Conservation (phyloP, 2,113 vertebrate species). For the Gambusia affinis region DNA sequence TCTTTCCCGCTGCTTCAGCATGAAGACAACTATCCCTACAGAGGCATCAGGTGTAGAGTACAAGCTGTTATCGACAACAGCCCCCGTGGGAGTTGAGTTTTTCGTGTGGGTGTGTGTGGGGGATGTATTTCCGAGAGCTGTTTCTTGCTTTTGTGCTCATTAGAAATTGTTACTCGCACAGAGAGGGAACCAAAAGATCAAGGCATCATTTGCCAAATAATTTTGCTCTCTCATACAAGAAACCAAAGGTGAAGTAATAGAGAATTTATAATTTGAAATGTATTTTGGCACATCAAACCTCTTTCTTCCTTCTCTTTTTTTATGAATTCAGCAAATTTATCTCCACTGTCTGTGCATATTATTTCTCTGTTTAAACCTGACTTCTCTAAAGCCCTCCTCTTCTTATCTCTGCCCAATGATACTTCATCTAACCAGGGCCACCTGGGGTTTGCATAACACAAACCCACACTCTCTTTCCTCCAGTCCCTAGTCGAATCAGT, state of each 20-base stretch:
- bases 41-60: conserved; percentile 56
- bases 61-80: conserved; percentile 55
- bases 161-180: conserved; percentile 1
- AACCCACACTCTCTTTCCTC: conserved; percentile 22
- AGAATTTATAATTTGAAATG: too few relatives aligned
- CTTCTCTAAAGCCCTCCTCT: neutral
- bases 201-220: conserved; percentile 10
- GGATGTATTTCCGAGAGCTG: conserved; percentile 15
- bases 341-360: neutral
- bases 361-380: neutral
- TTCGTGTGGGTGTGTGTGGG: conserved; percentile 34
- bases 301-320: neutral
- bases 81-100: conserved; percentile 37
- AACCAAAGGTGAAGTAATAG: conserved; percentile 10
- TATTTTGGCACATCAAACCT: neutral
- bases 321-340: neutral
- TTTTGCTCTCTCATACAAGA: conserved; percentile 10
- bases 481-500: conserved; percentile 27
- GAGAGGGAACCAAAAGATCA: conserved; percentile 1
- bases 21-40: conserved; percentile 18
- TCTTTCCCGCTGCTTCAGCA: conserved; percentile 55
- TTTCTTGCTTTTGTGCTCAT: conserved; percentile 14
- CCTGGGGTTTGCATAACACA: conserved; percentile 66
- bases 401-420: conserved; percentile 45
- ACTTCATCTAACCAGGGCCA: conserved; percentile 58